These are phyloP conservation scores for Paramormyrops kingsleyae DNA, from an alignment of 2,113 vertebrate genomes.

Conservation along the genomic window DNA sequence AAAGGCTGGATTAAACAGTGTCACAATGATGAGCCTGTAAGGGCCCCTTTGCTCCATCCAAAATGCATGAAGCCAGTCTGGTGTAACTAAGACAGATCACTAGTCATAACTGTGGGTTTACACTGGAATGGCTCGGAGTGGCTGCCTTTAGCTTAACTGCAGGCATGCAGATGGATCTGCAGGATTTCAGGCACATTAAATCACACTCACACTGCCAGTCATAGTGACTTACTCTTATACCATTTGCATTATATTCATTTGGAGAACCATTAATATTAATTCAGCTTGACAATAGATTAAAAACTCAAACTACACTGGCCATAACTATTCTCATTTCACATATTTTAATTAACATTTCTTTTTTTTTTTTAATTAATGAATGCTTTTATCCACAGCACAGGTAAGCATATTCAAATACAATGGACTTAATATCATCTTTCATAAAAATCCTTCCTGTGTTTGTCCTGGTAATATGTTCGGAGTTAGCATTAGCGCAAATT, in stretches of 20 bases:
- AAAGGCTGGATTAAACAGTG: constrained; percentile 35
- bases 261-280: constrained; percentile 1
- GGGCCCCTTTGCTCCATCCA: not conserved
- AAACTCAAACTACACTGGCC: not conserved
- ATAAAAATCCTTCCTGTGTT: not conserved
- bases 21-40: not conserved
- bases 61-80: not conserved
- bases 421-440: not conserved
- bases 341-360: not conserved
- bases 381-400: not conserved
- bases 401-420: not conserved
- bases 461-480: not conserved
- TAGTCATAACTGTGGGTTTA: not conserved
- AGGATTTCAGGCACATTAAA: not conserved
- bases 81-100: not conserved
- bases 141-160: not conserved
- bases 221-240: not conserved
- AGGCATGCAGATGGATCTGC: not conserved
- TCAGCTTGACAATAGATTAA: not conserved
- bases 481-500: not conserved
- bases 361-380: not conserved
- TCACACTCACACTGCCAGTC: not conserved
- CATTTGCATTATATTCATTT: not conserved
- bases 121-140: constrained; percentile 10
- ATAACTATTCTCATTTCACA: not conserved